These are phyloP conservation scores for Odontophorus gujanensis DNA, from an alignment of 2,113 vertebrate species.

Conservation along the genomic window DNA sequence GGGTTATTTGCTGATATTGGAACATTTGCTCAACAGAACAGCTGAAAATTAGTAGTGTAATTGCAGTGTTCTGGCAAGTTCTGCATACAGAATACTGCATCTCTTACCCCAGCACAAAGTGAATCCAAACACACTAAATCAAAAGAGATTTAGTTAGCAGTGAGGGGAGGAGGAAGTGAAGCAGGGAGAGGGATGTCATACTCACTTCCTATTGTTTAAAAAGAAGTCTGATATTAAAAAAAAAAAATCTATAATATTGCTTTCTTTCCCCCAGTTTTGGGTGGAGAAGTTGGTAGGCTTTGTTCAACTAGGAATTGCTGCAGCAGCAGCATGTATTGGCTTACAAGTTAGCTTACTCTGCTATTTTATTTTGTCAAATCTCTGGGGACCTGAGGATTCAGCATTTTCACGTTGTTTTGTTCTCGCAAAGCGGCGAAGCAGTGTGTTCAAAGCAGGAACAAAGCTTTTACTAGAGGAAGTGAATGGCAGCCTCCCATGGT, in stretches of 20 bases:
- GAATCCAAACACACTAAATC: neutral
- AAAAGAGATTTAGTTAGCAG: neutral
- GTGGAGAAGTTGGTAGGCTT: neutral
- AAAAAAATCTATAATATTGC: neutral
- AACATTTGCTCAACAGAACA: neutral
- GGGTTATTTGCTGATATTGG: neutral
- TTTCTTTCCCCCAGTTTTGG: neutral
- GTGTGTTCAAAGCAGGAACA: neutral
- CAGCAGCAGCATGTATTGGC: neutral
- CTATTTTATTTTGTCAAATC: neutral
- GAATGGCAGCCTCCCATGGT: neutral
- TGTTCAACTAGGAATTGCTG: neutral
- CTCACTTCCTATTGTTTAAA: neutral
- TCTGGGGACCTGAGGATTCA: neutral
- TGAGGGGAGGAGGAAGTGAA: neutral
- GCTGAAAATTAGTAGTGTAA: neutral
- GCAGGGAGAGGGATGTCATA: neutral
- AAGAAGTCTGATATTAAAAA: neutral
- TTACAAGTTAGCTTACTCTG: neutral
- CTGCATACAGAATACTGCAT: neutral
- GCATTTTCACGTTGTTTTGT: neutral
- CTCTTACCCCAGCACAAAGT: neutral
- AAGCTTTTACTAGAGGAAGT: neutral
- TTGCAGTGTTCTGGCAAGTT: constrained; percentile 1
- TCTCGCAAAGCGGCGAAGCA: constrained; percentile 38